A percentile compares a stretch with the other conserved stretches of the same genome.
Conservation (phyloP, 2,113 vertebrate species). For the Phalacrocorax carbo region DNA sequence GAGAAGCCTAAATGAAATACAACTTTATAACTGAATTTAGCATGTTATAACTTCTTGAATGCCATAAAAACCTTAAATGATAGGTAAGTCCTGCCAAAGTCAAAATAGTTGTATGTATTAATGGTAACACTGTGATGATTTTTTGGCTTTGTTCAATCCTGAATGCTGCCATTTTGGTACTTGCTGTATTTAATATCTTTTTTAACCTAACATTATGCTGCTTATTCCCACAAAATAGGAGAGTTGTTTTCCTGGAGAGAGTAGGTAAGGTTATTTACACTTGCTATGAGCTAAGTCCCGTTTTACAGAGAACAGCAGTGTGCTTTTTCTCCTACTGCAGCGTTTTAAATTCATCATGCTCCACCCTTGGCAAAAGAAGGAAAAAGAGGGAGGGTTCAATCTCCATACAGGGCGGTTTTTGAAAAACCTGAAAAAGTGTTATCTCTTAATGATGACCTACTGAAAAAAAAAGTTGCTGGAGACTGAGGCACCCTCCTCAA, state of each 20-base stretch:
- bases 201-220: neutral
- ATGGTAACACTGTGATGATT: neutral
- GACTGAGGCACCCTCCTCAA: neutral
- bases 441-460: neutral
- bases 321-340: neutral
- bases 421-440: neutral
- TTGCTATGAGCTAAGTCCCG: neutral
- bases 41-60: neutral
- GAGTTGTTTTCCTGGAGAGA: neutral
- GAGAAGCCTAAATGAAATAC: neutral
- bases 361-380: neutral
- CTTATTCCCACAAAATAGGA: neutral
- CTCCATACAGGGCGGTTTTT: neutral
- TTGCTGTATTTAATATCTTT: neutral
- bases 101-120: neutral
- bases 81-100: neutral
- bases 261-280: neutral
- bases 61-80: neutral
- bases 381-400: neutral
- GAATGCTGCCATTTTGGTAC: neutral
- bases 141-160: neutral
- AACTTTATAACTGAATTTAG: neutral
- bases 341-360: neutral
- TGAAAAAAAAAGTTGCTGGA: neutral
- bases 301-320: neutral